Evolutionary conservation across 2,797 vertebrate genomes (phyloP).

Genomic region (Sebastes nivosus): DNA sequence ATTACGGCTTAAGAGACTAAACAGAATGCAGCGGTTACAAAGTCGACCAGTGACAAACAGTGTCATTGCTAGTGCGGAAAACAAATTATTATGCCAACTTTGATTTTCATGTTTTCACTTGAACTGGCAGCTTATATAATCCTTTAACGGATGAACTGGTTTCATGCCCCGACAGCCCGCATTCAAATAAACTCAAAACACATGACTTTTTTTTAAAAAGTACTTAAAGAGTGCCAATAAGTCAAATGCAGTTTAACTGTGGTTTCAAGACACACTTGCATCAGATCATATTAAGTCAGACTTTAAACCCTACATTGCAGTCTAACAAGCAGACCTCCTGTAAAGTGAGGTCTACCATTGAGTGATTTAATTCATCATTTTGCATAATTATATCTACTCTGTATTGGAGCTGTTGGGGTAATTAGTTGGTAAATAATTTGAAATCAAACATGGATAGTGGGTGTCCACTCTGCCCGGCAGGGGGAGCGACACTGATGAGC

Average conservation of each 20-base stretch:
- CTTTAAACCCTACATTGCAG: neutral
- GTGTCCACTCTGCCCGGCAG: slow-evolving; percentile 47
- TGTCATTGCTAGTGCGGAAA: neutral
- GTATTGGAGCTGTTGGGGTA: slow-evolving; percentile 44
- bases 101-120: slow-evolving; percentile 36
- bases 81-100: slow-evolving; percentile 10
- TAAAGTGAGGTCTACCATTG: slow-evolving; percentile 4
- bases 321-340: slow-evolving; percentile 14
- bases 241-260: neutral
- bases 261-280: neutral
- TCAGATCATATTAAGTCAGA: neutral
- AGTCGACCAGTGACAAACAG: neutral
- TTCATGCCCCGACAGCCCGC: neutral
- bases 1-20: slow-evolving; percentile 43
- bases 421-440: slow-evolving; percentile 67
- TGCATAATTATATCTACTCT: slow-evolving; percentile 38
- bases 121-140: slow-evolving; percentile 15
- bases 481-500: slow-evolving; percentile 50
- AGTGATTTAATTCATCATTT: slow-evolving; percentile 39
- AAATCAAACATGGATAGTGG: slow-evolving; percentile 57
- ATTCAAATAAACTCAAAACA: slow-evolving; percentile 16
- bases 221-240: neutral
- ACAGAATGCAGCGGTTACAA: slow-evolving; percentile 16
- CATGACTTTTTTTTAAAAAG: neutral
- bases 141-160: slow-evolving; percentile 3